Percentiles rank a stretch among this genome's conserved stretches.
phyloP scores from a whole-genome alignment of 2,888 invertebrate species.

The Rotaria macrura region DNA sequence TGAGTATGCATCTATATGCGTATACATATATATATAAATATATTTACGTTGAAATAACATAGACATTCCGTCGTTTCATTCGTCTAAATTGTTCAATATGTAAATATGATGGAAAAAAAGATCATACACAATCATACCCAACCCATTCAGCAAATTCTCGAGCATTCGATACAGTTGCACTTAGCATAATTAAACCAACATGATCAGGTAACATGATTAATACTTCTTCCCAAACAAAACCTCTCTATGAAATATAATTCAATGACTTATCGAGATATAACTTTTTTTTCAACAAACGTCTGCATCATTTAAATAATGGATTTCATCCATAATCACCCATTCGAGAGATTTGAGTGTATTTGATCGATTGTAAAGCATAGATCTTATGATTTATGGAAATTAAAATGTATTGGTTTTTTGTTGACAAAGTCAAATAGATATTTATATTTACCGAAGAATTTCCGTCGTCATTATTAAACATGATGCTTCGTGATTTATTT shows the following conservation, averaged over 20 bases:
- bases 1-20: constrained; percentile 42
- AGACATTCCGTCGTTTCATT: constrained; percentile 62
- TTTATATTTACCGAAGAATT: constrained; percentile 61
- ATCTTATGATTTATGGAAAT: too few relatives aligned
- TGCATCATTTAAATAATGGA: constrained; percentile 92
- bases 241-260: constrained; percentile 58
- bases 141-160: constrained; percentile 73
- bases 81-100: neutral
- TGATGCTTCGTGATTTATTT: constrained; percentile 79
- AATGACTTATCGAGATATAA: too few relatives aligned
- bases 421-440: too few relatives aligned
- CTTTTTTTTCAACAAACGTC: constrained; percentile 56
- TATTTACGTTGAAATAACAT: constrained; percentile 71
- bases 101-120: neutral
- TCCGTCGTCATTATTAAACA: constrained; percentile 99
- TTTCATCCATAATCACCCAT: constrained; percentile 97
- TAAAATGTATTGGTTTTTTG: too few relatives aligned
- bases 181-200: constrained; percentile 87
- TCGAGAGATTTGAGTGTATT: constrained; percentile 89
- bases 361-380: constrained; percentile 85
- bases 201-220: constrained; percentile 84
- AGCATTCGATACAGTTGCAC: constrained; percentile 94
- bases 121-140: constrained; percentile 47
- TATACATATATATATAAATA: neutral
- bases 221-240: constrained; percentile 98